These are phyloP conservation scores for Semicossyphus pulcher DNA, from an alignment of 2,113 vertebrate genomes.

Conservation along the genomic window DNA sequence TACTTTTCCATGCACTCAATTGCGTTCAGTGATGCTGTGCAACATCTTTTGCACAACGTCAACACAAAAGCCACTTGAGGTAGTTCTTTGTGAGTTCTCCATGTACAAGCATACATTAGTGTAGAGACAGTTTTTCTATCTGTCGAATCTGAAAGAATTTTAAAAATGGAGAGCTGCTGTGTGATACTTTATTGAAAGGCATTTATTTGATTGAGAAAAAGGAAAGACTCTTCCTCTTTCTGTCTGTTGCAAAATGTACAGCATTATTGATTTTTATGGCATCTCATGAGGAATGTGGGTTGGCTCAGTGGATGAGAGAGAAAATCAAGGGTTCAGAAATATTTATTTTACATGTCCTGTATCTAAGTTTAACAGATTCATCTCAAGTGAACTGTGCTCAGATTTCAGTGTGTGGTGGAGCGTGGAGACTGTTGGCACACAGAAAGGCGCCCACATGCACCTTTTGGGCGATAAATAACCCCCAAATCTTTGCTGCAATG, in stretches of 20 bases:
- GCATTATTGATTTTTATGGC: constrained; percentile 59
- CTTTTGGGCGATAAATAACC: not conserved
- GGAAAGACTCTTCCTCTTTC: constrained; percentile 16
- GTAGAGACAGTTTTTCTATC: no score
- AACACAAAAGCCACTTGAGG: no score
- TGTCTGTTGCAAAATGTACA: constrained; percentile 51
- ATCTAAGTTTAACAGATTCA: constrained; percentile 14
- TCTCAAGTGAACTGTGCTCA: constrained; percentile 18
- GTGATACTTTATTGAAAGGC: constrained; percentile 7
- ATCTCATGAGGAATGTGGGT: constrained; percentile 55
- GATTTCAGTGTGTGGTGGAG: constrained; percentile 15
- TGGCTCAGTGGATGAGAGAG: constrained; percentile 26
- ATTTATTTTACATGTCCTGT: constrained; percentile 25
- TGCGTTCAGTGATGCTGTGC: no score
- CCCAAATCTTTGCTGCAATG: constrained; percentile 37
- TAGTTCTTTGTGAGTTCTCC: no score
- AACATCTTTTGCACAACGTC: no score
- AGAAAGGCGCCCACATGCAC: not conserved
- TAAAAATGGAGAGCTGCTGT: not conserved
- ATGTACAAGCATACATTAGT: not conserved
- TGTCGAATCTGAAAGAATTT: not conserved
- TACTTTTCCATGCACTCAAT: no score
- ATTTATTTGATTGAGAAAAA: constrained; percentile 49
- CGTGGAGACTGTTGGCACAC: constrained; percentile 6
- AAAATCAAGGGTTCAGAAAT: constrained; percentile 26